Base-by-base conservation (phyloP, 1,140 invertebrate genomes). In the Matsumurasca onukii region DNA sequence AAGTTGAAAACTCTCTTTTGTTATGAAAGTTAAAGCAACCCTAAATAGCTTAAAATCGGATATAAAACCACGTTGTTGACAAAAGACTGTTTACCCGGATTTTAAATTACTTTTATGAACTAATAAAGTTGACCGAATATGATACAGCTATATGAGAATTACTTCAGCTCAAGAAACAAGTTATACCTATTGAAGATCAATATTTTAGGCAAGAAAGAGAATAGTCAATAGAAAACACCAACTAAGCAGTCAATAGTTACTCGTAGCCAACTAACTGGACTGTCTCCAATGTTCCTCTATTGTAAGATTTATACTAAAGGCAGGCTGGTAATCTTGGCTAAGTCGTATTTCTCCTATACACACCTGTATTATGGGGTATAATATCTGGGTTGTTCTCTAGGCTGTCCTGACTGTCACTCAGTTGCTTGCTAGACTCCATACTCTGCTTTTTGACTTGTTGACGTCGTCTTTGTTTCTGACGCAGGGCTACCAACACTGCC, bases 301-400 rank as follows among this genome's bases (percentile, higher is more conserved):
- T 9, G 17, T 39, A 9, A 17, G 17, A 39, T 9, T 9, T 39
- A 9, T 39, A 39, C 17, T 39, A 39, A 39, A 39, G 17, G 34
- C n/a, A n/a, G n/a, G n/a, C n/a, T n/a, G n/a, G n/a, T n/a, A n/a
- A n/a, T 39, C 34, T 39, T 39, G 17, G 5, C 5, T 39, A 39
- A 39, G 5, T 39, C 17, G 5, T 39, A 39, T 9, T 39, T 39
- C 5, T 39, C 5, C 17, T 39, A 76, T 51, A 71, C 70, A 80
- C 78, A 82, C 84, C 86, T 74, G 87, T 86, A 78, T 86, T 87
- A 75, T 89, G 87, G 57, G 89, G 89, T 77, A 91, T 89, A 69
- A 91, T 88, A 76, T 91, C 89, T 0, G 89, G 89, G 79, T 91
- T 88, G 77, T 90, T 91, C 75, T 91, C 89, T 68, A 87, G 81